A percentile compares a stretch with the other conserved stretches of the same genome.
phyloP scores from a whole-genome alignment of 2,113 vertebrate species.

The Corythoichthys intestinalis region DNA sequence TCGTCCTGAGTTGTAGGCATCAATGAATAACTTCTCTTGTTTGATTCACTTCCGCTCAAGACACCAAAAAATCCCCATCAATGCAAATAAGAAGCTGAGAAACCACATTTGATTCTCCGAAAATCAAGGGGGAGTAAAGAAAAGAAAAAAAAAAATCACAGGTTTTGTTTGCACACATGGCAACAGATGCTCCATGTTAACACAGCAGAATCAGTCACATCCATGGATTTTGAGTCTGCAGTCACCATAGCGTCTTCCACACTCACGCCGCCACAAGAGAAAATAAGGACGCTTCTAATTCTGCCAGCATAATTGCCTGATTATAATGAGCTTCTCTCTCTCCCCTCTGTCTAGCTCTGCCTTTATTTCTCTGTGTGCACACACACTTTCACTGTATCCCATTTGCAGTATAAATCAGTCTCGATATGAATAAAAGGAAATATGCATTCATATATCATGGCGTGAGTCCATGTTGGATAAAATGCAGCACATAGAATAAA shows the following conservation, averaged over 20 bases:
- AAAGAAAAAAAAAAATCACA: constrained; percentile 47
- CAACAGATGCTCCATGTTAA: constrained; percentile 55
- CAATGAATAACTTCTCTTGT: constrained; percentile 42
- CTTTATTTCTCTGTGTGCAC: constrained; percentile 46
- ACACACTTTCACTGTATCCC: constrained; percentile 23
- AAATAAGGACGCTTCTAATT: constrained; percentile 71
- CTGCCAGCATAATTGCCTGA: constrained; percentile 72
- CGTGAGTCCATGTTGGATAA: constrained; percentile 14
- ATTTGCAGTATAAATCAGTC: constrained; percentile 62
- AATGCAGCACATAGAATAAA: constrained; percentile 10
- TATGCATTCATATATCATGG: constrained; percentile 43
- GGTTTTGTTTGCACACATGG: constrained; percentile 64
- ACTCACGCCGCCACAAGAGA: constrained; percentile 59
- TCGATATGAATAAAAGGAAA: constrained; percentile 41
- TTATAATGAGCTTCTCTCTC: constrained; percentile 71
- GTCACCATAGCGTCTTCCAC: constrained; percentile 51
- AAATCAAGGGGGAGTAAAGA: constrained; percentile 23
- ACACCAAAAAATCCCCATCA: constrained; percentile 76
- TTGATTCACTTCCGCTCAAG: constrained; percentile 45
- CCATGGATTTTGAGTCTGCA: constrained; percentile 55
- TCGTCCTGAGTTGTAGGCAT: constrained; percentile 48
- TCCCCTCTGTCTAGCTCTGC: constrained; percentile 50
- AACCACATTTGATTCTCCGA: constrained; percentile 73
- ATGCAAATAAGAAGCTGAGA: constrained; percentile 80
- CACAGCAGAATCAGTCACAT: constrained; percentile 54